These are phyloP conservation scores for Hyppa rectilinea DNA, from an alignment of 2,888 invertebrate genomes.

Conservation along the genomic window DNA sequence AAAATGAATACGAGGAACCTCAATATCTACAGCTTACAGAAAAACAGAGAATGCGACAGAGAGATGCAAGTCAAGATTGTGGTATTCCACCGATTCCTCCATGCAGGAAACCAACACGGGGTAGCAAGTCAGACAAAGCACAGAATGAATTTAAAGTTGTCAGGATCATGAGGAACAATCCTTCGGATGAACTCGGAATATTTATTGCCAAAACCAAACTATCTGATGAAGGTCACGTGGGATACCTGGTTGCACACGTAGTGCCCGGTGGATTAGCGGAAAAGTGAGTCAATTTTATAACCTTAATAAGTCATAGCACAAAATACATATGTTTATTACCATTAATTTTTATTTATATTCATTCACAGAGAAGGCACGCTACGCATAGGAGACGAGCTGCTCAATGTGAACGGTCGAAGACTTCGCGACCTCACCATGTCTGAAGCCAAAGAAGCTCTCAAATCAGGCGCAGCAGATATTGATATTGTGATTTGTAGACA, in stretches of 20 bases:
- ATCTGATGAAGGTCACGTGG: slow-evolving; percentile 91
- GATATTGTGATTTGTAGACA: slow-evolving; percentile 92
- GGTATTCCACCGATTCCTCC: slow-evolving; percentile 89
- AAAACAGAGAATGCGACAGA: slow-evolving; percentile 88
- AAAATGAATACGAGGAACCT: slow-evolving; percentile 82
- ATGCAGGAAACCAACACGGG: slow-evolving; percentile 81
- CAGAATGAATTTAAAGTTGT: slow-evolving; percentile 87
- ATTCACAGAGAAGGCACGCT: slow-evolving; percentile 92
- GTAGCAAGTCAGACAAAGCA: slow-evolving; percentile 78
- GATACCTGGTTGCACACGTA: slow-evolving; percentile 93
- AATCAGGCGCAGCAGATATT: slow-evolving; percentile 91
- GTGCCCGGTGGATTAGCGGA: slow-evolving; percentile 93
- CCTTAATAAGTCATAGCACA: slow-evolving; percentile 15
- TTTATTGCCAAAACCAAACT: slow-evolving; percentile 93
- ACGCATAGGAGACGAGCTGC: slow-evolving; percentile 93
- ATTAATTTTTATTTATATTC: slow-evolving; percentile 33
- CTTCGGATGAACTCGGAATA: slow-evolving; percentile 93
- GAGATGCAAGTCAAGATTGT: slow-evolving; percentile 82
- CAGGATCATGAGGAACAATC: slow-evolving; percentile 89
- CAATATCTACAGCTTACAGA: slow-evolving; percentile 87
- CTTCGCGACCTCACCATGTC: slow-evolving; percentile 92
- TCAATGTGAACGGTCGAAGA: slow-evolving; percentile 93
- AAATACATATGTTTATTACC: slow-evolving; percentile 23
- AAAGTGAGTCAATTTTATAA: slow-evolving; percentile 85
- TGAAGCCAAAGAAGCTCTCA: slow-evolving; percentile 92